phyloP scores from a whole-genome alignment of 2,113 vertebrate species.

The Larimichthys polyactis region DNA sequence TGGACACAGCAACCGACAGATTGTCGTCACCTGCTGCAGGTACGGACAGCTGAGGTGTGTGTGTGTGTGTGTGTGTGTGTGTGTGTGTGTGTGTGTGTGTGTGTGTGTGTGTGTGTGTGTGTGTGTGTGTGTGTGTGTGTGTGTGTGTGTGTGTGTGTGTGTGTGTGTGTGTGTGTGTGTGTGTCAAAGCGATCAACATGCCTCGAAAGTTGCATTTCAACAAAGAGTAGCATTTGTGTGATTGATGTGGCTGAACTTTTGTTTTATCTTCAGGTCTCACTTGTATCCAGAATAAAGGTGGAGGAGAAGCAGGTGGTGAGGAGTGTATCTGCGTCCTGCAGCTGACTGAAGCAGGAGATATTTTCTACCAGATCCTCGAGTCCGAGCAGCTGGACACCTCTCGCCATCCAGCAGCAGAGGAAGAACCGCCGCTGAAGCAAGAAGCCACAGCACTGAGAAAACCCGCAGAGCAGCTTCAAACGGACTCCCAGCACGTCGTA shows the following conservation, averaged over 20 bases:
- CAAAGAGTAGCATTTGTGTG: background rate
- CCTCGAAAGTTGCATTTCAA: background rate
- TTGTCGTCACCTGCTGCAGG: constrained; percentile 81
- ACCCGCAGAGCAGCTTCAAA: no score
- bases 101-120: no score
- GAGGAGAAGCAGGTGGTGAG: accelerated
- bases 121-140: background rate
- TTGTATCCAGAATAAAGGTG: constrained; percentile 31
- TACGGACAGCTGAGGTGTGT: constrained; percentile 32
- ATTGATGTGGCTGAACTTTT: background rate
- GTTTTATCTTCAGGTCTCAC: constrained; percentile 80
- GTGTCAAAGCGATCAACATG: background rate
- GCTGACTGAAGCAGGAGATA: constrained; percentile 88
- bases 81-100: no score
- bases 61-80: background rate
- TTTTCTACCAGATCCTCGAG: constrained; percentile 89
- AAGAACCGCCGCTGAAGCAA: background rate
- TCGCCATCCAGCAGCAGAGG: background rate
- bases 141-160: background rate
- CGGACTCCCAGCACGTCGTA: background rate
- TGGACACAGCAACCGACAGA: constrained; percentile 70
- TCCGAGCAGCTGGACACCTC: background rate
- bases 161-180: no score
- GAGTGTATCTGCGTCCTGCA: constrained; percentile 86
- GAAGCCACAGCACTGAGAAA: no score